Evolutionary conservation across 2,888 invertebrate genomes (phyloP), one percentile per base, ranked within the genome.

Genomic region (Ecliptopera silaceata): DNA sequence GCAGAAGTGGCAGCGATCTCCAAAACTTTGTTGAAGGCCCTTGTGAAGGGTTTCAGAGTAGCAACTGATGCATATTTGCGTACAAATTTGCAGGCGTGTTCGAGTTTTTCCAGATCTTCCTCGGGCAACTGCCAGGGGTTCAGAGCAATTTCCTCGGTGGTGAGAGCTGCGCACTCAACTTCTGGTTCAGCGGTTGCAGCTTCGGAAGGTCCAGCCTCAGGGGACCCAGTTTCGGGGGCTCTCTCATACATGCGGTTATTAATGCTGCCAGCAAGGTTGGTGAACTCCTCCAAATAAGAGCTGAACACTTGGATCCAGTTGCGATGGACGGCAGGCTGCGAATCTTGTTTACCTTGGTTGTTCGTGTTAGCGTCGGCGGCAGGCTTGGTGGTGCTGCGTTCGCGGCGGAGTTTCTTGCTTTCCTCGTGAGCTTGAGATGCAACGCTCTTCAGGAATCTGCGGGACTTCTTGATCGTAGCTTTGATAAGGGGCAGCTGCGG

Each of bases 271-370:
- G 92, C 88, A 0, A 92, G 76, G 66, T 92, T 90, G 6, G 91
- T 86, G 75, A 92, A 93, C 66, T 93, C 92, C 59, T 92, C 92
- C 77, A 93, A 82, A 65, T 92, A 92, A 6, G 81, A 83, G 4
- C 86, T 71, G 53, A 93, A 85, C 22, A 84, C 84, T 1, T 92
- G 88, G 3, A 92, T 70, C 93, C 92, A 93, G 61, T 88, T 84
- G 22, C 38, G 52, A 31, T 41, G 12, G 51, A 38, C 31, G 75
- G 75, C 39, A 26, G 44, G 26, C 65, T 50, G 39, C 80, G 79
- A 34, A 71, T 43, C 59, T 50, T 36, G 45, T 58, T 59, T 59
- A 54, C 54, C 59, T 54, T 45, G 45, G 36, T 20, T 69, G 68
- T 17, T 71, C 69, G 26, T 79, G 77, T n/a, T 80, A 74, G 10